These are phyloP conservation scores for Nothocercus julius DNA, from an alignment of 2,113 vertebrate genomes.

Conservation along the genomic window DNA sequence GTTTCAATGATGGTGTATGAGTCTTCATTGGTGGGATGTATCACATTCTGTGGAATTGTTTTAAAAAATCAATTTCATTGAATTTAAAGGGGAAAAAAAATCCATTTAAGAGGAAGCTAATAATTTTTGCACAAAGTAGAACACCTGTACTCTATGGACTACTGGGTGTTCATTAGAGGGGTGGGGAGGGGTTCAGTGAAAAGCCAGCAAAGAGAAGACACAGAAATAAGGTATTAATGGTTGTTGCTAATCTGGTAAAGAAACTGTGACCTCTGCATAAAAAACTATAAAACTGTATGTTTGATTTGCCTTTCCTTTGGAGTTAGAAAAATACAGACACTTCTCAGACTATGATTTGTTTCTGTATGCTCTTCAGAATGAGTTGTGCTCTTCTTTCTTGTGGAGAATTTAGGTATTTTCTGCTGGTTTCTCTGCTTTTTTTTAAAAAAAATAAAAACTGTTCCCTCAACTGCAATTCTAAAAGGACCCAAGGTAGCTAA, in stretches of 20 bases:
- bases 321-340: neutral
- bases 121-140: neutral
- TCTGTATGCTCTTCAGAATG: neutral
- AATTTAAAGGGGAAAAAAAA: neutral
- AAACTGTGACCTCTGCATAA: neutral
- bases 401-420: neutral
- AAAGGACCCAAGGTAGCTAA: neutral
- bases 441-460: neutral
- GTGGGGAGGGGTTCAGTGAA: accelerated
- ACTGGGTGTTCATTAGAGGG: neutral
- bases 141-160: neutral
- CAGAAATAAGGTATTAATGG: neutral
- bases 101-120: neutral
- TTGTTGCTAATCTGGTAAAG: neutral
- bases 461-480: neutral
- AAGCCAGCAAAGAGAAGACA: neutral
- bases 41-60: neutral
- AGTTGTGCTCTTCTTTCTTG: accelerated
- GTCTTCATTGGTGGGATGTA: neutral
- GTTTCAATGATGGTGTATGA: neutral
- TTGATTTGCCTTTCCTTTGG: neutral
- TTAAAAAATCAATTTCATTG: neutral
- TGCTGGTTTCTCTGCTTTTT: neutral
- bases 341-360: neutral
- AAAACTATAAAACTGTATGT: neutral